phyloP scores from a whole-genome alignment of 2,888 invertebrate species.

The Tachina fera region DNA sequence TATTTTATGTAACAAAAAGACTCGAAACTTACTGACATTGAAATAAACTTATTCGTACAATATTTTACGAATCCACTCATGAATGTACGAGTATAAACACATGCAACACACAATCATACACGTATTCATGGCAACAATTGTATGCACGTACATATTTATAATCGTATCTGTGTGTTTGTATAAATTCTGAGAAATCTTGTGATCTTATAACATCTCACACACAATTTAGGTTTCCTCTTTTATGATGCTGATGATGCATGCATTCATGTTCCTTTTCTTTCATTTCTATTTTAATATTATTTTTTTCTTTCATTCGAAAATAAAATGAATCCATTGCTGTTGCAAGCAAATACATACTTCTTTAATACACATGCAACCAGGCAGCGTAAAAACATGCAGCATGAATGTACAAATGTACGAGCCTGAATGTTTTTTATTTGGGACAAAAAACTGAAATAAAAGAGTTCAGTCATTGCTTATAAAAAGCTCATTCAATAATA shows the following conservation, averaged over 20 bases:
- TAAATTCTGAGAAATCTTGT: constrained; percentile 73
- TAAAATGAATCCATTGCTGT: constrained; percentile 47
- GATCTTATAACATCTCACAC: constrained; percentile 72
- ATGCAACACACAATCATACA: not conserved
- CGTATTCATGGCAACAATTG: constrained; percentile 18
- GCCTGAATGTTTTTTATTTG: constrained; percentile 41
- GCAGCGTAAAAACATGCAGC: constrained; percentile 39
- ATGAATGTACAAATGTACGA: constrained; percentile 46
- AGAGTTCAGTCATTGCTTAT: constrained; percentile 27
- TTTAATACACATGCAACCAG: constrained; percentile 1
- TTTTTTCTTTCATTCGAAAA: constrained; percentile 21
- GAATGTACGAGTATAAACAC: constrained; percentile 1
- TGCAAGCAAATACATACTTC: constrained; percentile 51
- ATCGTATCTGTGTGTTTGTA: constrained; percentile 73
- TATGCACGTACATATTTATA: constrained; percentile 43
- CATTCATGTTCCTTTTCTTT: constrained; percentile 56
- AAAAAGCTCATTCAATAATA: constrained; percentile 66
- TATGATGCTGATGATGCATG: constrained; percentile 67
- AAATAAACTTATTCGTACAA: constrained; percentile 26
- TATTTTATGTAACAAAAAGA: constrained; percentile 21
- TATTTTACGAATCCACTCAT: constrained; percentile 15
- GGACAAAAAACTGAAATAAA: not conserved
- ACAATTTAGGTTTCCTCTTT: constrained; percentile 71
- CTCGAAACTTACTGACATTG: constrained; percentile 13
- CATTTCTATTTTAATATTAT: constrained; percentile 31